Evolutionary conservation across 1,140 invertebrate genomes (phyloP).

Genomic region (Drosophila mayri): DNA sequence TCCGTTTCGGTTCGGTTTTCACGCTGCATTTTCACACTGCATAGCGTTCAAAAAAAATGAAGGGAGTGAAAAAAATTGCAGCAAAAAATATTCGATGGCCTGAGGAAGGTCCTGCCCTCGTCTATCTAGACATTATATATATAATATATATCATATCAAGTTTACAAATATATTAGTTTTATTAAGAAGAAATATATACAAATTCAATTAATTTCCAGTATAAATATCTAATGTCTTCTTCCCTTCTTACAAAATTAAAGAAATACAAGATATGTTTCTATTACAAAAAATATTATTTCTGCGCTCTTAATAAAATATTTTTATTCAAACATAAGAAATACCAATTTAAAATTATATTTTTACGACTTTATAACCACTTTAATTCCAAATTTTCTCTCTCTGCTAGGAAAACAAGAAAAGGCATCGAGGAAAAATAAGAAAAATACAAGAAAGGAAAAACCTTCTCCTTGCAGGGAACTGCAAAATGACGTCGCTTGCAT

Average conservation of each 20-base stretch:
- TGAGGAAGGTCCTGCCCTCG: too few species aligned
- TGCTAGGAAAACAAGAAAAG: conserved; percentile 7
- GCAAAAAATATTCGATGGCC: neutral
- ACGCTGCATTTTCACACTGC: conserved; percentile 68
- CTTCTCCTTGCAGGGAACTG: conserved; percentile 37
- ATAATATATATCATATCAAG: too few species aligned
- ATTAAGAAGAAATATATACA: too few species aligned
- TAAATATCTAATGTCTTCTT: too few species aligned
- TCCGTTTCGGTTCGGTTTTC: conserved; percentile 50
- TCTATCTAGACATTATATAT: too few species aligned
- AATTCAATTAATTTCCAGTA: too few species aligned
- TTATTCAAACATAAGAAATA: neutral
- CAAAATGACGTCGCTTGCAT: conserved; percentile 74
- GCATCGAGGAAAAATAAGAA: conserved; percentile 6
- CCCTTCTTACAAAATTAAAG: too few species aligned
- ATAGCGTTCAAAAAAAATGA: conserved; percentile 12
- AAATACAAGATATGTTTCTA: too few species aligned
- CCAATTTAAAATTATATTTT: neutral
- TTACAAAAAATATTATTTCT: neutral
- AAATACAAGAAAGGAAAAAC: conserved; percentile 5
- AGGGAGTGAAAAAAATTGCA: neutral
- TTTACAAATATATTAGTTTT: too few species aligned
- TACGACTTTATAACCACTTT: neutral
- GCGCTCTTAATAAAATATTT: neutral
- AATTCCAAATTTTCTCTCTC: neutral